phyloP scores from a whole-genome alignment of 2,113 vertebrate species.

The Ariopsis seemanni region DNA sequence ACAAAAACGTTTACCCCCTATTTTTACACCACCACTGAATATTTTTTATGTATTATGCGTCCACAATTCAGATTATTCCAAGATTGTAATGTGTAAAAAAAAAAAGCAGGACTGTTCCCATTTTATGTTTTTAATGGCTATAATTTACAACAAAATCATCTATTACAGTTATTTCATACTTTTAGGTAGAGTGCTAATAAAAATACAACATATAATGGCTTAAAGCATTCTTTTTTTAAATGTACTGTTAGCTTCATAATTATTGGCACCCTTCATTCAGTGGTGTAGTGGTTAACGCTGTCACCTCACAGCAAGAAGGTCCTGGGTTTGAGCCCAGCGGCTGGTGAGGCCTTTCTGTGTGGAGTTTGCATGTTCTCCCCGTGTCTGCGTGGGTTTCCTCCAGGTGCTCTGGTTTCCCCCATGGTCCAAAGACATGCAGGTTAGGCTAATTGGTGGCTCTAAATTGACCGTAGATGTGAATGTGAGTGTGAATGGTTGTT shows the following conservation, averaged over 20 bases:
- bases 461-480: too few relatives aligned
- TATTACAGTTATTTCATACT: neutral
- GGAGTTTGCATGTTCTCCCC: too few relatives aligned
- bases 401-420: too few relatives aligned
- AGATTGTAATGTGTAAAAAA: neutral
- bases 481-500: too few relatives aligned
- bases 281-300: too few relatives aligned
- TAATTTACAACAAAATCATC: neutral
- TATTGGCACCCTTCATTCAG: neutral
- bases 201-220: neutral
- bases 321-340: too few relatives aligned
- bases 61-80: neutral
- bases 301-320: too few relatives aligned
- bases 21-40: neutral
- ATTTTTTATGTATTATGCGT: neutral
- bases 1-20: neutral
- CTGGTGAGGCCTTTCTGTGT: too few relatives aligned
- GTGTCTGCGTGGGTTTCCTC: too few relatives aligned
- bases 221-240: neutral
- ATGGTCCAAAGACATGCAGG: too few relatives aligned
- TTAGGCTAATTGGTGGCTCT: too few relatives aligned
- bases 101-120: neutral
- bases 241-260: neutral
- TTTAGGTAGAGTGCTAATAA: neutral
- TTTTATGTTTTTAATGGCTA: neutral